Conservation (phyloP, 2,888 invertebrate genomes). For the Phrixothrix hirtus region DNA sequence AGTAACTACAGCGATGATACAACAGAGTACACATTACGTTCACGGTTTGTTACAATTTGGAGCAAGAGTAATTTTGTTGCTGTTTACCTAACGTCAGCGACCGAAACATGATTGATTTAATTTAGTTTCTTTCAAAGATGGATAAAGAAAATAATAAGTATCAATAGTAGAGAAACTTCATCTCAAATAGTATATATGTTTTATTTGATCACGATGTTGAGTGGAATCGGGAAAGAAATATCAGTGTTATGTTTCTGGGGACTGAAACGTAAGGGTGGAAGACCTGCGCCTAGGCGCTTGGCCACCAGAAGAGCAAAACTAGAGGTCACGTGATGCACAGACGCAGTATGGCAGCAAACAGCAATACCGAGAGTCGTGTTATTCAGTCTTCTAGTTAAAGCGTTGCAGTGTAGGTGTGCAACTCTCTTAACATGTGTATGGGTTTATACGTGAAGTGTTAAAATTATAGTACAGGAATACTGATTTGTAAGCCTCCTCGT, state of each 20-base stretch:
- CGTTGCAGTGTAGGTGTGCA: slow-evolving; percentile 20
- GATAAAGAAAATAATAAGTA: slow-evolving; percentile 17
- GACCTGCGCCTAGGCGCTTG: slow-evolving; percentile 37
- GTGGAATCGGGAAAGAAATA: slow-evolving; percentile 29
- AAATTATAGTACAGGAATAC: neutral
- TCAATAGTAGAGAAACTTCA: slow-evolving; percentile 23
- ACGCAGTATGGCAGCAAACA: slow-evolving; percentile 52
- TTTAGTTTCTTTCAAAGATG: slow-evolving; percentile 3
- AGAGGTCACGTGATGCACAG: slow-evolving; percentile 55
- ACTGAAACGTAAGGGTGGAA: slow-evolving; percentile 20
- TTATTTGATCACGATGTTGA: slow-evolving; percentile 30
- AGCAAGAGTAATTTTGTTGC: slow-evolving; percentile 11
- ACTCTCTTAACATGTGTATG: slow-evolving; percentile 11
- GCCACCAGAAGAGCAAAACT: slow-evolving; percentile 40
- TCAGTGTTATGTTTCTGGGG: slow-evolving; percentile 25
- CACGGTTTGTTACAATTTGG: slow-evolving; percentile 14
- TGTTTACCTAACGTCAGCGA: neutral
- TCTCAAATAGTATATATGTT: slow-evolving; percentile 26
- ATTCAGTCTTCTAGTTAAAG: slow-evolving; percentile 25
- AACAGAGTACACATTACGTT: slow-evolving; percentile 17
- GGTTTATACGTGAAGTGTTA: slow-evolving; percentile 14
- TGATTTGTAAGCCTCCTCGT: slow-evolving; percentile 1
- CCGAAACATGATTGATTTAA: slow-evolving; percentile 10
- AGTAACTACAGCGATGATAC: slow-evolving; percentile 26
- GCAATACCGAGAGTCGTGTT: slow-evolving; percentile 17